Evolutionary conservation across 2,888 invertebrate species (phyloP), one percentile per base, ranked within the genome.

Genomic region (Sussaba pulchella): DNA sequence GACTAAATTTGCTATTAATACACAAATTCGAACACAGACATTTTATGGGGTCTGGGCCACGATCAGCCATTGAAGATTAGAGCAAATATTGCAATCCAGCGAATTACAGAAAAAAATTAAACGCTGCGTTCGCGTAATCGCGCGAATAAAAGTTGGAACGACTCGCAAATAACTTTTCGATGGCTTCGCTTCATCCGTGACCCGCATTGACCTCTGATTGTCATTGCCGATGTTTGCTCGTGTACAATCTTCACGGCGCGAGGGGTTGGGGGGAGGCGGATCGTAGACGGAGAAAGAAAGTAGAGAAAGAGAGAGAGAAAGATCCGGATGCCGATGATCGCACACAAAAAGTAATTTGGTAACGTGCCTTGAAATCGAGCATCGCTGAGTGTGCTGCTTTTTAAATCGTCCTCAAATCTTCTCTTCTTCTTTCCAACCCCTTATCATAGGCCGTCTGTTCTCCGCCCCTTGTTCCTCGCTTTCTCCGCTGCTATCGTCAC

Each of bases 271-370:
- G 39, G 39, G 2, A 1, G 39, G 24, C 5, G 54, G 63, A 52
- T 21, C 43, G 12, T 12, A 82, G 63, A 79, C 63, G 79, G 72
- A 45, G 74, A 54, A n/a, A n/a, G n/a, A n/a, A n/a, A n/a, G n/a
- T n/a, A n/a, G n/a, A n/a, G n/a, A n/a, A n/a, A n/a, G n/a, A n/a
- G n/a, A n/a, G n/a, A n/a, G n/a, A n/a, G n/a, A n/a, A n/a, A n/a
- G n/a, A n/a, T n/a, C 78, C 78, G 64, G 81, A 86, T 85, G 85
- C 84, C 85, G 81, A 75, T 79, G 84, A 84, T 83, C 80, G 85
- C 80, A 81, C 84, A 81, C 85, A 82, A 82, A 83, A 83, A 85
- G 87, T 88, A 88, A 88, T 88, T 88, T 87, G 83, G 85, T 85
- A 82, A 85, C 84, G 71, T 79, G 83, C 83, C 83, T 82, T 83